A percentile compares a stretch with the other conserved stretches of the same genome.
phyloP scores from a whole-genome alignment of 2,797 vertebrate species.

The Lycodopsis pacificus region DNA sequence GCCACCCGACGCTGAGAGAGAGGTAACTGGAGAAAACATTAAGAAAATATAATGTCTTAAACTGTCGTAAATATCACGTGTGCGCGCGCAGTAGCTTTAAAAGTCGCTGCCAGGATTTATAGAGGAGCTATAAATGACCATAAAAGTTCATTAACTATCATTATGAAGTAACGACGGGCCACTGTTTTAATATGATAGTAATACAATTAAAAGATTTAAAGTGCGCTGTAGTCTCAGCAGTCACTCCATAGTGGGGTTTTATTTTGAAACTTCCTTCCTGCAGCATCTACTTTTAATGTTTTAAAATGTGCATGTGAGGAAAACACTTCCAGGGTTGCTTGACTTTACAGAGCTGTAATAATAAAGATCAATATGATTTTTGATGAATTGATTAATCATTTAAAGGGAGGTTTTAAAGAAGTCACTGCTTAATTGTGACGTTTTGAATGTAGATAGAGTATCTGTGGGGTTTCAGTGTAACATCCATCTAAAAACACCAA shows the following conservation, averaged over 20 bases:
- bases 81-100: too few relatives aligned
- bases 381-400: neutral
- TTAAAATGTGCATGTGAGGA: too few relatives aligned
- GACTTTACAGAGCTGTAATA: too few relatives aligned
- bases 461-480: neutral
- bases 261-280: neutral
- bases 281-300: neutral
- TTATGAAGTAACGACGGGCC: neutral
- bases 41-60: too few relatives aligned
- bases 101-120: neutral
- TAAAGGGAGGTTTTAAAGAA: neutral
- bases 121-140: neutral
- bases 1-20: conserved; percentile 94
- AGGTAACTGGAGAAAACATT: conserved; percentile 77
- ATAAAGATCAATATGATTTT: neutral
- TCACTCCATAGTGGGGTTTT: neutral
- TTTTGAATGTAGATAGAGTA: neutral
- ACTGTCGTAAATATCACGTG: too few relatives aligned
- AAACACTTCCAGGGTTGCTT: too few relatives aligned
- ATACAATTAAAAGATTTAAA: neutral
- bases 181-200: neutral
- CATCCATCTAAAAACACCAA: neutral
- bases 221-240: neutral
- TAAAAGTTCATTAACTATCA: neutral
- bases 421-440: neutral